Percentiles rank a stretch among this genome's conserved stretches.
Conservation (phyloP, 2,888 invertebrate genomes). For the Acrobasis suavella region DNA sequence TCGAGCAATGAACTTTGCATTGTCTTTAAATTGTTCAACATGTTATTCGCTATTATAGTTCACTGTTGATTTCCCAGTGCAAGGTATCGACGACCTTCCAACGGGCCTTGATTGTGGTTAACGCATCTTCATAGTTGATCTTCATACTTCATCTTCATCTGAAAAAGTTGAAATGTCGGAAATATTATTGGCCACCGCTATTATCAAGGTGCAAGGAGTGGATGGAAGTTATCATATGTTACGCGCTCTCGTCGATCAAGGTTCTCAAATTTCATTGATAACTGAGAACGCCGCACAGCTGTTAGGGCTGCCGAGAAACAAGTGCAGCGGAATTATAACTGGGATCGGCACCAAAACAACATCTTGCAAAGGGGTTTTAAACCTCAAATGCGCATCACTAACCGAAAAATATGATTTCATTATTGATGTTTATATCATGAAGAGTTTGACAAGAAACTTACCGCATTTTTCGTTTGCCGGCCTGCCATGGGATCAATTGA, state of each 20-base stretch:
- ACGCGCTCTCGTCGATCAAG: constrained; percentile 30
- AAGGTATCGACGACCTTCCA: too few species aligned
- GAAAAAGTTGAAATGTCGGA: constrained; percentile 17
- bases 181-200: constrained; percentile 27
- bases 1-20: too few species aligned
- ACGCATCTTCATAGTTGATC: too few species aligned
- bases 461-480: too few species aligned
- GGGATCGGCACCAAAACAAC: constrained; percentile 30
- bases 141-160: too few species aligned
- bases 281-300: constrained; percentile 30
- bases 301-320: constrained; percentile 23
- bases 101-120: too few species aligned
- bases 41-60: too few species aligned
- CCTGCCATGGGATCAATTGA: constrained; percentile 10
- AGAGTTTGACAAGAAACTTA: too few species aligned
- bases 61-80: too few species aligned
- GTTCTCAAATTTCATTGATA: constrained; percentile 23
- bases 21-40: too few species aligned
- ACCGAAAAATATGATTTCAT: too few species aligned
- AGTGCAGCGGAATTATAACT: constrained; percentile 26
- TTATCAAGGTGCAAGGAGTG: constrained; percentile 25
- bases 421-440: not conserved
- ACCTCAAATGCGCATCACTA: too few species aligned
- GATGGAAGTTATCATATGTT: constrained; percentile 26
- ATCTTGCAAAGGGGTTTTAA: constrained; percentile 20